phyloP scores from a whole-genome alignment of 1,140 invertebrate species.

The Lordiphosa collinella region DNA sequence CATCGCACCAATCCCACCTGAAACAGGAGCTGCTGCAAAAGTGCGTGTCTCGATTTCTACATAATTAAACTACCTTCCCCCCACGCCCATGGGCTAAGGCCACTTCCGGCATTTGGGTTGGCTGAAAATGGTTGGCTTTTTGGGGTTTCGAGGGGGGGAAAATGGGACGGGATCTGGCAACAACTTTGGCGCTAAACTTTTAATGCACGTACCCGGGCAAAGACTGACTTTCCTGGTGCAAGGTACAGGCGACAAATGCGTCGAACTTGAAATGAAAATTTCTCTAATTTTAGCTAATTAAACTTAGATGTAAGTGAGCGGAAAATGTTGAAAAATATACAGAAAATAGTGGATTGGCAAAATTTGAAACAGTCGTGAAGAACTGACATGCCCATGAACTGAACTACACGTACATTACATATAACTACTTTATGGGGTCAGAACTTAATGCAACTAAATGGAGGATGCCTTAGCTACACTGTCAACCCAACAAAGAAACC shows the following conservation, averaged over 20 bases:
- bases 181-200: conserved; percentile 70
- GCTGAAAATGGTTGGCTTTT: conserved; percentile 32
- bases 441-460: too few relatives aligned
- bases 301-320: too few relatives aligned
- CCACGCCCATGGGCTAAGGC: conserved; percentile 17
- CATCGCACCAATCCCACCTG: conserved; percentile 18
- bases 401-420: too few relatives aligned
- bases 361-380: too few relatives aligned
- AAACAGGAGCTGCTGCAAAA: conserved; percentile 45
- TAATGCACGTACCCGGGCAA: conserved; percentile 58
- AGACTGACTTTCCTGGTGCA: neutral
- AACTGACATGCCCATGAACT: too few relatives aligned
- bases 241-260: neutral
- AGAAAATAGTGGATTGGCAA: too few relatives aligned
- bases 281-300: too few relatives aligned
- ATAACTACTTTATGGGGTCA: too few relatives aligned
- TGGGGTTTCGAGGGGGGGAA: neutral
- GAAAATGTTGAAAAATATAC: too few relatives aligned
- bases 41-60: conserved; percentile 76
- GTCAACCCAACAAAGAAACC: too few relatives aligned
- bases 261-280: too few relatives aligned
- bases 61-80: conserved; percentile 63
- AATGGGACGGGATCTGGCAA: conserved; percentile 8
- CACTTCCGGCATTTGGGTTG: conserved; percentile 65
- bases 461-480: too few relatives aligned